Evolutionary conservation across 2,113 vertebrate species (phyloP), one percentile per base, ranked within the genome.

Genomic region (Megaleporinus macrocephalus): DNA sequence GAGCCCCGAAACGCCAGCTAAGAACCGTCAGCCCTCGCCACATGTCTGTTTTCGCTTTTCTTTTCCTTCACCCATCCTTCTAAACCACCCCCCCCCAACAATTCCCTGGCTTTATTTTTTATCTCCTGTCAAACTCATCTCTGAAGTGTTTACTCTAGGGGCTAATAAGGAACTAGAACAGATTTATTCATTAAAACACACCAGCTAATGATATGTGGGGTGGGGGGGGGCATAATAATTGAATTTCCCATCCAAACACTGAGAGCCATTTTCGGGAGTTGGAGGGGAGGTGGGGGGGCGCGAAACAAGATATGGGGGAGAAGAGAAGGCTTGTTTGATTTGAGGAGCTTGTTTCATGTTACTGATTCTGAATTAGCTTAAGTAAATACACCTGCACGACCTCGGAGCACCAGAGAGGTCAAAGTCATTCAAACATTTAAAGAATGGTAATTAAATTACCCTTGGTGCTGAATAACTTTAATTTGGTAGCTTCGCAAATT

Each of bases 351-450:
- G 90, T 91, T 94, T 93, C 90, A 92, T 90, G 89, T 94, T 93
- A 90, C 90, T 92, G 90, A 92, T 94, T 93, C 89, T 90, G 87
- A 94, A 93, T 94, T 92, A 92, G 89, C 90, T 92, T 93, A 92
- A 94, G 90, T 93, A 94, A 94, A 94, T 93, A 95, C 94, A 95
- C 93, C 94, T 94, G 94, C 89, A 55, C 9, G 93, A 94, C 93
- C 93, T 77, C 73, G 0, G 82, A 91, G 91, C 85, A 91, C 91
- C 90, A 86, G 74, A 90, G 85, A 91, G 93, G 93, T 93, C 93
- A 94, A 94, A 94, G 93, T 94, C 93, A 94, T 95, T 95, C 92
- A 95, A 95, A 95, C 93, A 94, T 95, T 94, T 94, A 93, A 94
- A 94, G 92, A 94, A 93, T 93, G 92, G 92, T 94, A 95, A 95